A percentile compares a stretch with the other conserved stretches of the same genome.
These are phyloP conservation scores for Sabatieria punctata DNA, from an alignment of 2,888 invertebrate species.

Conservation along the genomic window DNA sequence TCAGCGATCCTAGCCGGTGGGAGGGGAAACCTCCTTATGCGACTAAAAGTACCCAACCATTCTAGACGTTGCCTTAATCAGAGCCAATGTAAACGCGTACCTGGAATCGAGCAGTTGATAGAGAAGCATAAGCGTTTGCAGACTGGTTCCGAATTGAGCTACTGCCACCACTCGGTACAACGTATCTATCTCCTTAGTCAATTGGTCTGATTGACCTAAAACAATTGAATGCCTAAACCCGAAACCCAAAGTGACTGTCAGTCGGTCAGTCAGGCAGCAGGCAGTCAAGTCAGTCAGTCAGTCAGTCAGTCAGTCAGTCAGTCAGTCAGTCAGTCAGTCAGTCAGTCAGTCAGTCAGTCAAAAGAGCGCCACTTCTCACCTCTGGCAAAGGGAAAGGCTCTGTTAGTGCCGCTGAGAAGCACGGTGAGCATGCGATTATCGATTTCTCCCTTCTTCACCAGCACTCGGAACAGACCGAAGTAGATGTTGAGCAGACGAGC, in stretches of 20 bases:
- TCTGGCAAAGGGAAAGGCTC: slow-evolving; percentile 66
- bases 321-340: no score
- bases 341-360: no score
- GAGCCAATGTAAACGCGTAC: slow-evolving; percentile 21
- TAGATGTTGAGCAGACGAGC: slow-evolving; percentile 71
- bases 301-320: no score
- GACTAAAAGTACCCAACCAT: no score
- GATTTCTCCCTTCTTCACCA: slow-evolving; percentile 57
- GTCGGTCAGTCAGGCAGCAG: no score
- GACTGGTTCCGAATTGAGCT: slow-evolving; percentile 51
- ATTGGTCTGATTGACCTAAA: slow-evolving; percentile 29
- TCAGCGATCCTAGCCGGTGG: no score
- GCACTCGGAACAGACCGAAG: slow-evolving; percentile 83
- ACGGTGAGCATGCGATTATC: slow-evolving; percentile 67
- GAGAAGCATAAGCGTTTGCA: slow-evolving; percentile 46
- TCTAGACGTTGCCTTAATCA: neutral
- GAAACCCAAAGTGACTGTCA: no score
- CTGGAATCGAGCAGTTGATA: slow-evolving; percentile 43
- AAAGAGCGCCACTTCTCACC: slow-evolving; percentile 17
- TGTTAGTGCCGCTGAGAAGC: slow-evolving; percentile 60
- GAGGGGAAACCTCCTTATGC: no score
- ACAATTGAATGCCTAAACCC: no score
- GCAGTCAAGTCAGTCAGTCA: no score
- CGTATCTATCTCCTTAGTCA: slow-evolving; percentile 51
- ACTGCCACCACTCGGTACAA: slow-evolving; percentile 63